Base-by-base conservation (phyloP, 2,113 vertebrate species). In the Zingel zingel region DNA sequence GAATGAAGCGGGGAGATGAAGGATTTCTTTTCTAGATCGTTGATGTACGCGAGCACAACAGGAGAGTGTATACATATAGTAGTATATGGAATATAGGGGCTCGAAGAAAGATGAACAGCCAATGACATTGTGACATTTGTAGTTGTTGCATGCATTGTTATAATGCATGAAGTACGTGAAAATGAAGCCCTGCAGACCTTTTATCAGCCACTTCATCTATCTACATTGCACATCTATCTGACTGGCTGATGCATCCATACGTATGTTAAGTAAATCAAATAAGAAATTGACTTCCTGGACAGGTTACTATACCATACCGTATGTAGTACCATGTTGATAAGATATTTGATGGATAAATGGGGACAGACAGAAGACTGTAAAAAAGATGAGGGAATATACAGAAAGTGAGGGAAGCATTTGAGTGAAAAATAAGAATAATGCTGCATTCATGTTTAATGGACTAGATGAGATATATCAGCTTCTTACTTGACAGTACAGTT, bases 241-340 rank as follows among this genome's bases (percentile, higher is more conserved):
- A 70, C 39, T 74, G 23, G 30, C 15, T 53, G 21, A 78, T 54
- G 48, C 13, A 43, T 79, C 69, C 45, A 56, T 79, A 50, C 2
- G 58, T 47, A 43, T 62, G 53, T 59, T 61, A 62, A 72, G 30
- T 13, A 61, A 18, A 16, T 15, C 8, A 63, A 58, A 67, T 6
- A 47, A 53, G 58, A 69, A 71, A 80, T 39, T 27, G 12, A 63
- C 39, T 54, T 33, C 18, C 8, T 69, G 39, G n/a, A n/a, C 16
- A 23, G 12, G 68, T 68, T 80, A 45, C 19, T 74, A 65, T 51
- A 51, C 53, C 12, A 59, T n/a, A 66, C 30, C 63, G 36, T 53
- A 53, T 58, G 48, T 50, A 30, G 56, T 25, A 69, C 8, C 4
- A 66, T 75, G 21, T 43, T 56, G 25, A 73, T 77, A 30, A 39